phyloP scores from a whole-genome alignment of 2,888 invertebrate genomes.

The Cepaea hortensis region DNA sequence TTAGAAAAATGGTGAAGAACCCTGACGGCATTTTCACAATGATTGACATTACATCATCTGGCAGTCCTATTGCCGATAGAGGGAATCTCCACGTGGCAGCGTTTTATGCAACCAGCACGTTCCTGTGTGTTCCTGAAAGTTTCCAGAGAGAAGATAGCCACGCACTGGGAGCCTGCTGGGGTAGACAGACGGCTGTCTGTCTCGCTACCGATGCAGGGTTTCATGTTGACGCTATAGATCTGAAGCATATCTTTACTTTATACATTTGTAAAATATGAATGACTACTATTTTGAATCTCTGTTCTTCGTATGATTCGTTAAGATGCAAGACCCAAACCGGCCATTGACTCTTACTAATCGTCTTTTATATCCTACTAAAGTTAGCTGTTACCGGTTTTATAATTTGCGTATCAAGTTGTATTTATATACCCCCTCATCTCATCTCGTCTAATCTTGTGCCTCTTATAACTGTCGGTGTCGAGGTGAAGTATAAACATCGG shows the following conservation, averaged over 20 bases:
- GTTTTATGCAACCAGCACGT: conserved; percentile 46
- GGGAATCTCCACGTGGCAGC: conserved; percentile 29
- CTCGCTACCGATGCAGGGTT: conserved; percentile 45
- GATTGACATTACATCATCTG: conserved; percentile 34
- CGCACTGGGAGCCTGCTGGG: conserved; percentile 50
- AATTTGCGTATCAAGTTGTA: no score
- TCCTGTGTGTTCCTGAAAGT: conserved; percentile 52
- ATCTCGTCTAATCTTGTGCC: no score
- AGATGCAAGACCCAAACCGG: no score
- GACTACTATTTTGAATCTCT: no score
- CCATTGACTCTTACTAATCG: no score
- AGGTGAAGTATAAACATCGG: no score
- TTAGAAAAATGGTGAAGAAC: conserved; percentile 31
- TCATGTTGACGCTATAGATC: not conserved
- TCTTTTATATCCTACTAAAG: no score
- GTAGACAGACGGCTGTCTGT: conserved; percentile 17
- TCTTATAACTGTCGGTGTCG: no score
- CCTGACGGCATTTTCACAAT: conserved; percentile 18
- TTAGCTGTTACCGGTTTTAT: no score
- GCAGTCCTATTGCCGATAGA: conserved; percentile 36
- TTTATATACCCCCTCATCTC: no score
- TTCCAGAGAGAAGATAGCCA: conserved; percentile 46
- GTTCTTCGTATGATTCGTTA: no score
- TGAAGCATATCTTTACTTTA: not conserved
- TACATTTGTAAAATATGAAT: conserved; percentile 26